Evolutionary conservation across 1,140 invertebrate species (phyloP), one percentile per base, ranked within the genome.

Genomic region (Drosophila albomicans): DNA sequence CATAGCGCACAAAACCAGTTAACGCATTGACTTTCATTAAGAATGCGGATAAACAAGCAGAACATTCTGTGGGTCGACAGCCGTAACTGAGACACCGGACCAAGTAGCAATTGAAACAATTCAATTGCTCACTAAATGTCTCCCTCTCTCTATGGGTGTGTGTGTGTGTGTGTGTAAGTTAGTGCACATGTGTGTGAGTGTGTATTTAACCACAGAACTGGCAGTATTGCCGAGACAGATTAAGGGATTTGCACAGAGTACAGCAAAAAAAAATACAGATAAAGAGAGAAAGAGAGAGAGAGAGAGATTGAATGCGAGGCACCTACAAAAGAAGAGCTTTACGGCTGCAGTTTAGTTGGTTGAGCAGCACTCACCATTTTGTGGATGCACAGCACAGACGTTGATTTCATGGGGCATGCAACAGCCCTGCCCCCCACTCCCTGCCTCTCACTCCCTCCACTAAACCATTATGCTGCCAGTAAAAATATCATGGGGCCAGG

Each of bases 51-150:
- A 77, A 76, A 72, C 66, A 56, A 45, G 25, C 45, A 38, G 6
- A 8, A 10, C 7, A 20, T 25, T 35, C 48, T 32, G 52, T 35
- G 41, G 45, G 59, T 61, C 20, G 49, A 51, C 49, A 49, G 43
- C 64, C 59, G 68, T 51, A 73, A 66, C 48, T 68, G 67, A 76
- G 68, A 58, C 20, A 25, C 71, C 59, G 51, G 76, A 54, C 82
- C 76, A 77, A 82, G 73, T 71, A 78, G 72, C 78, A 87, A 87
- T 87, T 87, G 85, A 88, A 87, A 87, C 85, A 87, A 87, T 87
- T 87, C 84, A 87, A 88, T 87, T 88, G 77, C 73, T 71, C 65
- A 46, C 68, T 59, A 72, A 79, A 78, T 46, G 64, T 56, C 15
- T 10, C 15, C 58, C 10, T 38, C 43, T 56, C 52, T 43, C 45